These are phyloP conservation scores for Crepidodera aurea DNA, from an alignment of 2,888 invertebrate species.

Conservation along the genomic window DNA sequence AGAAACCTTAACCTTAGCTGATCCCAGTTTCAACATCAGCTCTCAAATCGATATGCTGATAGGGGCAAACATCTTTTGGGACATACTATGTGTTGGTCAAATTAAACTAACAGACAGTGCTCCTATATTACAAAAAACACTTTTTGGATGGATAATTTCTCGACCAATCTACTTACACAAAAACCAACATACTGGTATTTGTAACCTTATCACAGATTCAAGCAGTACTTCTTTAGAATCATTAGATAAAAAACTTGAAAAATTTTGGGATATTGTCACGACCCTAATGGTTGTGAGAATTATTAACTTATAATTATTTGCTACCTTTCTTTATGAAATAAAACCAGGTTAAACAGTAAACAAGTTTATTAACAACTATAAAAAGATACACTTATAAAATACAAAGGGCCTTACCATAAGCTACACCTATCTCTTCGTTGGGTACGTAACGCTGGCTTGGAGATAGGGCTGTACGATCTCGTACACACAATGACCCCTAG, in stretches of 20 bases:
- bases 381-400: no score
- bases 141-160: background rate
- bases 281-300: no score
- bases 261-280: background rate
- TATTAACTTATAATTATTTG: no score
- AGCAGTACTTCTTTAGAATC: background rate
- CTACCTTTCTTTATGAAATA: no score
- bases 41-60: slow-evolving; percentile 17
- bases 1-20: slow-evolving; percentile 9
- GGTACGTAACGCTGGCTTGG: no score
- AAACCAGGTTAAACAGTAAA: no score
- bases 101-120: slow-evolving; percentile 7
- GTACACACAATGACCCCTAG: no score
- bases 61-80: slow-evolving; percentile 21
- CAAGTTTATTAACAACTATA: no score
- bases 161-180: background rate
- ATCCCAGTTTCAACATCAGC: slow-evolving; percentile 17
- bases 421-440: no score
- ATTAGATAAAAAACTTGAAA: background rate
- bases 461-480: no score
- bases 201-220: background rate
- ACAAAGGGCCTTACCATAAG: no score
- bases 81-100: slow-evolving; percentile 18
- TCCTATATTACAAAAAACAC: background rate
- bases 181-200: background rate